phyloP scores from a whole-genome alignment of 2,888 invertebrate species.

The Oligia latruncula region DNA sequence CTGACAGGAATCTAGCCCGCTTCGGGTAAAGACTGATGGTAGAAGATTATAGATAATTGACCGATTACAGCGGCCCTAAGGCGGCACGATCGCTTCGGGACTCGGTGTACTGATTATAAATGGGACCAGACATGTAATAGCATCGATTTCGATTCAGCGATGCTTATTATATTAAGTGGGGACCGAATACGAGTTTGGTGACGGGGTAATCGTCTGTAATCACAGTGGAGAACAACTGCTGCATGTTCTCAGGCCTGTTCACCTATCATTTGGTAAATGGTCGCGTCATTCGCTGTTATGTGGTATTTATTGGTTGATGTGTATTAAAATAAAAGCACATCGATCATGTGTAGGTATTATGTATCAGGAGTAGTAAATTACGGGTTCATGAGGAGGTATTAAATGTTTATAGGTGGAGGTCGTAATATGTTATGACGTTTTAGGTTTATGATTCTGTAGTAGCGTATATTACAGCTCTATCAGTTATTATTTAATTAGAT shows the following conservation, averaged over 20 bases:
- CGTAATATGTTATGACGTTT: not conserved
- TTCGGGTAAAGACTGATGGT: constrained; percentile 88
- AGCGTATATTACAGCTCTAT: not conserved
- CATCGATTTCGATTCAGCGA: constrained; percentile 88
- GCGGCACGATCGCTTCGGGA: constrained; percentile 71
- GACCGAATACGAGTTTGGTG: constrained; percentile 85
- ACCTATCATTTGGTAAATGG: constrained; percentile 73
- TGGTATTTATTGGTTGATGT: constrained; percentile 63
- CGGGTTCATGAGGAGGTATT: constrained; percentile 20
- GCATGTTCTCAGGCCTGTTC: constrained; percentile 69
- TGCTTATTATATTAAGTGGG: constrained; percentile 90
- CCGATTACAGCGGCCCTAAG: constrained; percentile 85
- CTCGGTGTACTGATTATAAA: constrained; percentile 87
- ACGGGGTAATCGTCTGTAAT: constrained; percentile 88
- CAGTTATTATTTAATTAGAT: not conserved
- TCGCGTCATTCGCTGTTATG: constrained; percentile 71
- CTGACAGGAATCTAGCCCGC: constrained; percentile 80
- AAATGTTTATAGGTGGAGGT: constrained; percentile 10
- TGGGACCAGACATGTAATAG: constrained; percentile 87
- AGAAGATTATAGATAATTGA: constrained; percentile 89
- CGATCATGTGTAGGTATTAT: constrained; percentile 48
- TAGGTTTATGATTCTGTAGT: not conserved
- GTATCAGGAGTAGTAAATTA: constrained; percentile 31
- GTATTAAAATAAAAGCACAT: constrained; percentile 60
- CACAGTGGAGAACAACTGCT: constrained; percentile 76